Conservation (phyloP, 2,888 invertebrate species). For the Acanthoscelides obtectus region DNA sequence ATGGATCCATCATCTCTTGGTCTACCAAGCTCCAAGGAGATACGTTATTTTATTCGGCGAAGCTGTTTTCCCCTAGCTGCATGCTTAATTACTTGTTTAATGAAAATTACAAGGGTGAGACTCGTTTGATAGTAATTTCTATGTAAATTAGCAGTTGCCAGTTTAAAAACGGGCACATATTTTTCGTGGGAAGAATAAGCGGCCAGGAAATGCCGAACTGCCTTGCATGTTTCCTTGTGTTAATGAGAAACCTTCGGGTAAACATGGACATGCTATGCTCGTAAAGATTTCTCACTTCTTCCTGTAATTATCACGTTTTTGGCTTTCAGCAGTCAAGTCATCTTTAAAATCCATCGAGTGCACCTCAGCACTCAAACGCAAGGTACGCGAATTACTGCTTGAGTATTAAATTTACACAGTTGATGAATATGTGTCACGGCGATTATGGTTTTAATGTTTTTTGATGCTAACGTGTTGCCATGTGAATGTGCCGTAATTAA, state of each 20-base stretch:
- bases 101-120: conserved; percentile 22
- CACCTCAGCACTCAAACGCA: no score
- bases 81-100: conserved; percentile 21
- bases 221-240: background rate
- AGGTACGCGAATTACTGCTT: no score
- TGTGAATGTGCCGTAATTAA: no score
- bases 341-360: no score
- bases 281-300: background rate
- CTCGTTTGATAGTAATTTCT: conserved; percentile 23
- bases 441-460: no score
- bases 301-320: background rate
- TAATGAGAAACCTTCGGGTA: background rate
- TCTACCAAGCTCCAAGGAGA: background rate
- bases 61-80: conserved; percentile 4
- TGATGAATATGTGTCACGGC: no score
- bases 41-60: background rate
- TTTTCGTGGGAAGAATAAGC: conserved; percentile 9
- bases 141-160: conserved; percentile 23
- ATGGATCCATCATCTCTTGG: background rate
- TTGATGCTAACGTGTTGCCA: no score
- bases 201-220: background rate
- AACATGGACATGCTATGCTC: background rate
- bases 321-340: no score
- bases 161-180: conserved; percentile 22
- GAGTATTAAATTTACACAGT: no score